Evolutionary conservation across 2,888 invertebrate genomes (phyloP).

Genomic region (Drosophila tripunctata): DNA sequence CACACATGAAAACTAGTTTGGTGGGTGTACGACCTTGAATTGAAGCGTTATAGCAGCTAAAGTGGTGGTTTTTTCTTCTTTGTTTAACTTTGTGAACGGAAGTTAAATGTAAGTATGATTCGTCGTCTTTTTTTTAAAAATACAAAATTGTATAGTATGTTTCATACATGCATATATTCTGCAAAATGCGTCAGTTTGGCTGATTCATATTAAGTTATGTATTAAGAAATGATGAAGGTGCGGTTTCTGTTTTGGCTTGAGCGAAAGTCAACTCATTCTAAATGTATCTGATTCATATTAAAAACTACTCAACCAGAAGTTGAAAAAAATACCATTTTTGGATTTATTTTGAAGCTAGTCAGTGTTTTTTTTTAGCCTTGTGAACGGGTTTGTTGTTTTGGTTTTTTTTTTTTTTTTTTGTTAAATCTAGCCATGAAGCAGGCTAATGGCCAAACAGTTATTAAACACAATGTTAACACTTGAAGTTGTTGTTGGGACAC

Average conservation of each 20-base stretch:
- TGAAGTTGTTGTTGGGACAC: slow-evolving; percentile 4
- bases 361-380: slow-evolving; percentile 47
- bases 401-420: slow-evolving; percentile 31
- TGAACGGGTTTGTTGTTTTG: too few species aligned
- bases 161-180: background rate
- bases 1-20: slow-evolving; percentile 42
- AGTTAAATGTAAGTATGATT: slow-evolving; percentile 37
- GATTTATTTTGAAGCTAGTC: slow-evolving; percentile 25
- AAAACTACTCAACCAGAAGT: slow-evolving; percentile 11
- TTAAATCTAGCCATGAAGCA: slow-evolving; percentile 51
- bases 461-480: slow-evolving; percentile 32
- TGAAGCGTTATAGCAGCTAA: slow-evolving; percentile 26
- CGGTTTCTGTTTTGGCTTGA: slow-evolving; percentile 16
- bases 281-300: slow-evolving; percentile 20
- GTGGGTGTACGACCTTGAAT: slow-evolving; percentile 62
- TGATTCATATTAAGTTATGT: slow-evolving; percentile 3
- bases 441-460: slow-evolving; percentile 50
- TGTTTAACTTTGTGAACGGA: slow-evolving; percentile 37
- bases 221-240: slow-evolving; percentile 27
- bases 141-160: background rate
- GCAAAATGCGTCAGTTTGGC: slow-evolving; percentile 38
- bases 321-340: slow-evolving; percentile 23
- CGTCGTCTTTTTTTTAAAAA: slow-evolving; percentile 21
- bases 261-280: slow-evolving; percentile 40
- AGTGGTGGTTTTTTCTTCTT: slow-evolving; percentile 14